phyloP scores from a whole-genome alignment of 2,113 vertebrate species.

The Labrus mixtus region DNA sequence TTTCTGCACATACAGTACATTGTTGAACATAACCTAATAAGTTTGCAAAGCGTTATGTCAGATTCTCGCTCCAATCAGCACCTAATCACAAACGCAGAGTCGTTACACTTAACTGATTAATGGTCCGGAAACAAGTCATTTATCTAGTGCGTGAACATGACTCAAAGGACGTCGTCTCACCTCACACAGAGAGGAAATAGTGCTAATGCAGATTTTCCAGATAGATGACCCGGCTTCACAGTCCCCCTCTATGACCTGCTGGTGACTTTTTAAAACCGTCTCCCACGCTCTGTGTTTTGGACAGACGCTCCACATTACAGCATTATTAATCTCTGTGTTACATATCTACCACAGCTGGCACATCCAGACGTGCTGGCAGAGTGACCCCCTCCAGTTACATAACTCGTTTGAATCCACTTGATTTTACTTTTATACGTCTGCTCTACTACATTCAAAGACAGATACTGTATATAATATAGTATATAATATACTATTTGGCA shows the following conservation, averaged over 20 bases:
- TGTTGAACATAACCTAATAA: constrained; percentile 3
- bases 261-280: not conserved
- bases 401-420: not conserved
- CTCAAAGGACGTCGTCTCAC: not conserved
- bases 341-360: not conserved
- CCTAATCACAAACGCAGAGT: constrained; percentile 7
- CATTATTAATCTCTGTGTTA: constrained; percentile 29
- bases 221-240: not conserved
- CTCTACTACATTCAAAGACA: not conserved
- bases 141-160: not conserved
- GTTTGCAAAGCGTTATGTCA: constrained; percentile 2
- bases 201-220: constrained; percentile 1
- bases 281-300: not conserved
- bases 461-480: no score
- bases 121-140: constrained; percentile 1
- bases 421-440: not conserved
- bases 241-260: not conserved
- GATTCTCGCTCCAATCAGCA: constrained; percentile 10
- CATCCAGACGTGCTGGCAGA: constrained; percentile 2
- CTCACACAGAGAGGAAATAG: not conserved
- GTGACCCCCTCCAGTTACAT: not conserved
- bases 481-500: no score
- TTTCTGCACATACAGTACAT: constrained; percentile 2
- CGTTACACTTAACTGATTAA: not conserved
- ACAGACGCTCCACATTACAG: not conserved